Base-by-base conservation (phyloP, 2,888 invertebrate genomes). In the Drosophila merina region DNA sequence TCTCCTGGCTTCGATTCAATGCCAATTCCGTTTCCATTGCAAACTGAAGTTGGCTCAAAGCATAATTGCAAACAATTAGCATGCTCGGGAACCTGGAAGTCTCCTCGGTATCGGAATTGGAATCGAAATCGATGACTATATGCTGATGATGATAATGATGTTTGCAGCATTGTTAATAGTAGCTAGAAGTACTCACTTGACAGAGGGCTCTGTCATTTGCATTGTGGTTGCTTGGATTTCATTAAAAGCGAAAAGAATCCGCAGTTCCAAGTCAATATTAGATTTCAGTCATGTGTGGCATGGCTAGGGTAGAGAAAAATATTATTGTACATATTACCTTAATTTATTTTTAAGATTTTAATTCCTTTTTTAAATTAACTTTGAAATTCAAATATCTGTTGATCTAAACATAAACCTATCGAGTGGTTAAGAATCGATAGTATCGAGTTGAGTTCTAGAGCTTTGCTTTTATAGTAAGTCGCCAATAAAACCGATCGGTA, bases 61-160 rank as follows among this genome's bases (percentile, higher is more conserved):
- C 82, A 88, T 83, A 83, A 88, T 88, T 86, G 88, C 84, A 83
- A 86, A 86, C 83, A 88, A 83, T 83, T 86, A 88, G 80, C 77
- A 74, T 69, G 56, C 42, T 57, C 33, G 40, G 33, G 44, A 36
- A 33, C 40, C 8, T 36, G 14, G 51, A 9, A 52, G 25, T 31
- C 36, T 42, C 42, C 12, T 57, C 56, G 47, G 38, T 10, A 51
- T 26, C 51, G 9, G 25, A 25, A 30, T 50, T 51, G 36, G 36
- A 36, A 57, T 56, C 59, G 45, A 30, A 60, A 30, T 60, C 60
- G 62, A 38, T 48, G 62, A 25, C 12, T 44, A n/a, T 44, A 7
- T 20, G 25, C 25, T 44, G 30, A 60, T 20, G 30, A 47, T 30
- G 45, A 10, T 36, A 58, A 62, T 60, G 47, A 48, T 62, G 47